Percentiles rank a stretch among this genome's conserved stretches.
Conservation (phyloP, 2,113 vertebrate species). For the Orcinus orca region DNA sequence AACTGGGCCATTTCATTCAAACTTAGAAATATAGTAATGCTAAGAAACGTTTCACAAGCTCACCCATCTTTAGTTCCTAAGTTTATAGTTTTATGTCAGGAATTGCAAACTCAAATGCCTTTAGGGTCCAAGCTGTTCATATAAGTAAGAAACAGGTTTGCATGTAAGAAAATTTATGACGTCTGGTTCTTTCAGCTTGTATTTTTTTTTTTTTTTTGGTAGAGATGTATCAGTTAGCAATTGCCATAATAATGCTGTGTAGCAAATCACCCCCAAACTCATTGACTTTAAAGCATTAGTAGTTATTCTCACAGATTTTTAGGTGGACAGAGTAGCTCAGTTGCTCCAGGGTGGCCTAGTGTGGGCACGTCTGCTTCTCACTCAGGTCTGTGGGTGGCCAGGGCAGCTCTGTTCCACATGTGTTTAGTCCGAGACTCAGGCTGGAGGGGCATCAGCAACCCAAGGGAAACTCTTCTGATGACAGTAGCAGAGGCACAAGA, state of each 20-base stretch:
- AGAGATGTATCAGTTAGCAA: background rate
- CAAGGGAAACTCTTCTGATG: background rate
- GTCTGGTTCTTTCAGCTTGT: background rate
- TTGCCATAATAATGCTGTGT: background rate
- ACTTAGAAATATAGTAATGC: background rate
- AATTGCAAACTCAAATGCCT: background rate
- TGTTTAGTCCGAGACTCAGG: background rate
- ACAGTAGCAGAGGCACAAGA: background rate
- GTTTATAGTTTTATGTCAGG: background rate
- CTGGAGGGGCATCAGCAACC: background rate
- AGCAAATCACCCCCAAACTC: background rate
- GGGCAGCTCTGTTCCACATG: background rate
- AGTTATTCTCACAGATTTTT: background rate
- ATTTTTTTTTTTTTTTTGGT: background rate
- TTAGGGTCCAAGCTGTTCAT: background rate
- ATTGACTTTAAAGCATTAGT: background rate
- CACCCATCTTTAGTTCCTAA: background rate
- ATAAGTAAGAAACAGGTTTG: background rate
- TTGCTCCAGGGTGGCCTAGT: background rate
- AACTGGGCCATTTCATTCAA: background rate
- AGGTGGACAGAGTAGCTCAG: background rate
- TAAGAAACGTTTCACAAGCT: background rate
- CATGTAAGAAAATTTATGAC: background rate
- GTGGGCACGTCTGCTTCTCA: background rate
- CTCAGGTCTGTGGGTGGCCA: background rate